phyloP scores from a whole-genome alignment of 2,888 invertebrate genomes.

The Cecidostiba fungosa region DNA sequence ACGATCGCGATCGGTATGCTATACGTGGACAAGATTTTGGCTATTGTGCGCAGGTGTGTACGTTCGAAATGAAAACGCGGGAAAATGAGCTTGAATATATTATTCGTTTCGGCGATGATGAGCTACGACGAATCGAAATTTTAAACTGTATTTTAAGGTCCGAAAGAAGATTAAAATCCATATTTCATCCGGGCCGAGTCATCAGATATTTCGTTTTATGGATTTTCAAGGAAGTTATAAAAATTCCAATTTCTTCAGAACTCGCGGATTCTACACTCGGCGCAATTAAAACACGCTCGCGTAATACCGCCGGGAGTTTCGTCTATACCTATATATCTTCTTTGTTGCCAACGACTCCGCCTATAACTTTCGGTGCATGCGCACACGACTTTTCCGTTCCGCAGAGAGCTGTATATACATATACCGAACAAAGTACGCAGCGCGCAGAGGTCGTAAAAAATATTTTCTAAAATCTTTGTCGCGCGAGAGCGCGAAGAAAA shows the following conservation, averaged over 20 bases:
- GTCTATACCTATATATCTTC: constrained; percentile 17
- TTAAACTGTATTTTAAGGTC: constrained; percentile 13
- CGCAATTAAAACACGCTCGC: constrained; percentile 31
- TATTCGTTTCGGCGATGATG: background rate
- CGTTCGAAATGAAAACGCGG: too few relatives aligned
- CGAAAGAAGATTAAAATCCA: constrained; percentile 42
- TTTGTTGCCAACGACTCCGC: background rate
- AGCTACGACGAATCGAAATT: background rate
- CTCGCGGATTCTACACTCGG: background rate
- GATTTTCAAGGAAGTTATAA: constrained; percentile 58
- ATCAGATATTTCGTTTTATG: constrained; percentile 54
- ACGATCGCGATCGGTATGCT: background rate
- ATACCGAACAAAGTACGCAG: background rate
- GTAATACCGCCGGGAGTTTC: constrained; percentile 21
- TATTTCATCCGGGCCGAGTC: constrained; percentile 28
- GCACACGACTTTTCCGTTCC: constrained; percentile 1
- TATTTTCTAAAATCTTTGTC: constrained; percentile 23
- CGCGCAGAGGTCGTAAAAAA: constrained; percentile 49
- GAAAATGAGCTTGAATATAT: background rate
- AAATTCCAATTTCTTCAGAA: constrained; percentile 30
- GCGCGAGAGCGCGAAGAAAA: background rate
- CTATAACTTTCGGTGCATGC: background rate
- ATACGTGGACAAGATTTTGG: background rate
- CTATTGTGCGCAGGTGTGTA: too few relatives aligned
- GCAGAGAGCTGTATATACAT: too few relatives aligned